These are phyloP conservation scores for Poeciliopsis paucimaculata DNA, from an alignment of 2,797 vertebrate genomes.

Conservation along the genomic window DNA sequence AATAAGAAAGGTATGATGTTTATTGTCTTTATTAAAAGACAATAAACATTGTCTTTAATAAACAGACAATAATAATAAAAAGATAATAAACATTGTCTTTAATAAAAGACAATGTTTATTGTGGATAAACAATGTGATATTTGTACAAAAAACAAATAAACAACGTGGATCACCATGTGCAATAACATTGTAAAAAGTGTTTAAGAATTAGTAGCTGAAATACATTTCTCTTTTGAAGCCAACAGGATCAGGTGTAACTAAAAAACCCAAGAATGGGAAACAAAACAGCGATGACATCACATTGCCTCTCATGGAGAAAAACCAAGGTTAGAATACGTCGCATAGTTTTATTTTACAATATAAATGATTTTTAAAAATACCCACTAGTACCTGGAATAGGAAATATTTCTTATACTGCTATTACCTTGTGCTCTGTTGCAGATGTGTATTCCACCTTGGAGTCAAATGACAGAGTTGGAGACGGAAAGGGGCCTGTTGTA, in stretches of 20 bases:
- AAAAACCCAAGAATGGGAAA: constrained; percentile 87
- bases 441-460: constrained; percentile 92
- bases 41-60: no score
- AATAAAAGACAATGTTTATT: no score
- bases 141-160: neutral
- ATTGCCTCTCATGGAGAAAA: constrained; percentile 96
- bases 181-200: neutral
- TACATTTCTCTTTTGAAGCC: constrained; percentile 75
- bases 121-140: no score
- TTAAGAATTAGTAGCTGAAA: neutral
- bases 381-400: constrained; percentile 23
- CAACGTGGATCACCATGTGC: neutral
- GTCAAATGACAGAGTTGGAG: constrained; percentile 87
- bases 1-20: neutral
- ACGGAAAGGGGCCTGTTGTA: constrained; percentile 84
- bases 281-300: constrained; percentile 95
- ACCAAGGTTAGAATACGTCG: constrained; percentile 84
- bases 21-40: neutral
- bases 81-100: no score
- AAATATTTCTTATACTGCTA: constrained; percentile 25
- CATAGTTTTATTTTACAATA: constrained; percentile 30
- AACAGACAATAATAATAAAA: no score
- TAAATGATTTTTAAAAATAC: constrained; percentile 39
- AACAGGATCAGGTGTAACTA: constrained; percentile 78
- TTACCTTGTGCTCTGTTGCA: constrained; percentile 67